Evolutionary conservation across 2,797 vertebrate genomes (phyloP).

Genomic region (Eidolon dupreanum): DNA sequence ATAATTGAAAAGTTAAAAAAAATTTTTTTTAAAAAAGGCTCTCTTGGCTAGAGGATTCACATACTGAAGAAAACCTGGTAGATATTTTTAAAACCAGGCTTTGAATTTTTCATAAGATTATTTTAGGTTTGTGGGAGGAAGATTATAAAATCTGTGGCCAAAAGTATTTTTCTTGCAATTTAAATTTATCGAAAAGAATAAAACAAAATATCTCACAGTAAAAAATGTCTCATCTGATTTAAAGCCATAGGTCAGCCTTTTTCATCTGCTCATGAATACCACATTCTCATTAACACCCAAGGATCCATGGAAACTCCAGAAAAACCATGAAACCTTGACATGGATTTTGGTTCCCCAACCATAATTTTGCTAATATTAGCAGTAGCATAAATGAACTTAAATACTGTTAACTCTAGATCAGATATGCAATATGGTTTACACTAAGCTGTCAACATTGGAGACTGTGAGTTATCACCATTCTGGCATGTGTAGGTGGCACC

Average conservation of each 20-base stretch:
- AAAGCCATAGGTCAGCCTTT: constrained; percentile 60
- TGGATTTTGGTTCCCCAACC: not conserved
- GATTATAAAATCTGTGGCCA: constrained; percentile 52
- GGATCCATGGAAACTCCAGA: constrained; percentile 58
- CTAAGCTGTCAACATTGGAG: not conserved
- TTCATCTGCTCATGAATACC: constrained; percentile 66
- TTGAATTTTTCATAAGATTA: constrained; percentile 69
- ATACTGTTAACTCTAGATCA: not conserved
- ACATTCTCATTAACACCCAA: constrained; percentile 56
- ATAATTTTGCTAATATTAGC: constrained; percentile 47
- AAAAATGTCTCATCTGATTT: constrained; percentile 56
- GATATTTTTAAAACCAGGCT: constrained; percentile 15
- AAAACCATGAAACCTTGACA: constrained; percentile 16
- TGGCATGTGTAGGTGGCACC: not conserved
- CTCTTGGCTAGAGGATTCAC: not conserved
- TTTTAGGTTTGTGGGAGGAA: constrained; percentile 57
- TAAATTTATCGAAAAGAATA: constrained; percentile 48
- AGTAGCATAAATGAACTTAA: constrained; percentile 26
- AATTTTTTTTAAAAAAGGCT: not conserved
- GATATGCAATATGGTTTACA: not conserved
- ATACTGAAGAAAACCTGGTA: constrained; percentile 24
- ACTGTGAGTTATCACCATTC: not conserved
- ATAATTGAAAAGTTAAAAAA: no score
- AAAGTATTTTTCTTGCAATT: constrained; percentile 52
- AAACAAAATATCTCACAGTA: constrained; percentile 56